Evolutionary conservation across 2,888 invertebrate species (phyloP).

Genomic region (Deilephila porcellus): DNA sequence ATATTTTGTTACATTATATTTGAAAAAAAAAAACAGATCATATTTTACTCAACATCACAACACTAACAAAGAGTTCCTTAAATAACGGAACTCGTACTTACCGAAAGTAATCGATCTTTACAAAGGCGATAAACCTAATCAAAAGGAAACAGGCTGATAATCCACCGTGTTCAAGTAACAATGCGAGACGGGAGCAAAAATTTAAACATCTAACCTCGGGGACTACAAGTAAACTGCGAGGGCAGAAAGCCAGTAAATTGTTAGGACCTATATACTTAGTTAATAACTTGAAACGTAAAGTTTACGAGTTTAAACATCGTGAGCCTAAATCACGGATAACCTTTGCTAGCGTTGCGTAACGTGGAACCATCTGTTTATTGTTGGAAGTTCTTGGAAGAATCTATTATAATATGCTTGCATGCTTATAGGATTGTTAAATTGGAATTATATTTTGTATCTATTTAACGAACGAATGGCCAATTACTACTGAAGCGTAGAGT

Average conservation of each 20-base stretch:
- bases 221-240: background rate
- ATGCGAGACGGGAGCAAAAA: background rate
- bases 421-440: background rate
- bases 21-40: background rate
- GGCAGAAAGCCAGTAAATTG: background rate
- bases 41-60: background rate
- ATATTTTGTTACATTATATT: background rate
- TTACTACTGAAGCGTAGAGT: too few relatives aligned
- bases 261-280: background rate
- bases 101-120: background rate
- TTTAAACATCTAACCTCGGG: background rate
- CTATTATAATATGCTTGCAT: background rate
- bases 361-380: background rate
- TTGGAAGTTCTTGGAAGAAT: background rate
- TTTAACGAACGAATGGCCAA: too few relatives aligned
- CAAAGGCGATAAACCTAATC: background rate
- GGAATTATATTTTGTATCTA: background rate
- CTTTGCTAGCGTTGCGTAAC: conserved; percentile 4
- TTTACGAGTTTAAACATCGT: conserved; percentile 4
- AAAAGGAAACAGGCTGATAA: background rate
- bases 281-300: conserved; percentile 15
- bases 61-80: background rate
- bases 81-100: background rate
- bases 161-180: background rate
- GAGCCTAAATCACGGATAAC: conserved; percentile 21